Conservation (phyloP, 2,888 invertebrate genomes). For the Bombylius discolor region DNA sequence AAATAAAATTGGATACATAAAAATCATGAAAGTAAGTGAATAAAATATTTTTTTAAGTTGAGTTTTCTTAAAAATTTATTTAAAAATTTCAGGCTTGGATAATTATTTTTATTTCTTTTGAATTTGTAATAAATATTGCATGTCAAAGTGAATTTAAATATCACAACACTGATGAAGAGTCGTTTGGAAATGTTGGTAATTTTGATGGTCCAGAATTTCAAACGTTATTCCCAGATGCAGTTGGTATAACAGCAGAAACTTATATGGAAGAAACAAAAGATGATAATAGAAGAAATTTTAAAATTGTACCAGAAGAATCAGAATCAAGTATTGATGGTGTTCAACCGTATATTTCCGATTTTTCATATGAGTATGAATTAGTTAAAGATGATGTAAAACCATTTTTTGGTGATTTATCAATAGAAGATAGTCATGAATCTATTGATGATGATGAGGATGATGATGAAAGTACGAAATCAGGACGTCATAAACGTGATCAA, state of each 20-base stretch:
- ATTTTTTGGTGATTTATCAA: not conserved
- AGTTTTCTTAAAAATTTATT: no score
- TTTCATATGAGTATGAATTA: not conserved
- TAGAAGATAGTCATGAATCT: not conserved
- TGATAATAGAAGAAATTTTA: no score
- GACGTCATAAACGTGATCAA: slow-evolving; percentile 9
- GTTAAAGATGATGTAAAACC: not conserved
- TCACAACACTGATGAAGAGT: no score
- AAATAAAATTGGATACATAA: no score
- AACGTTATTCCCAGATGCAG: no score
- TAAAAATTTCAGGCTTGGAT: not conserved
- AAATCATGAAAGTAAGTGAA: not conserved
- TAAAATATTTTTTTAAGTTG: no score
- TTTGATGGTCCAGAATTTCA: not conserved
- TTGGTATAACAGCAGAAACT: no score
- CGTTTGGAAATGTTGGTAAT: not conserved
- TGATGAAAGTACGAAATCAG: slow-evolving; percentile 14
- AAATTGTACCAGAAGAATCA: no score
- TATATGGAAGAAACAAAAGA: no score
- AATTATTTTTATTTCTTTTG: not conserved
- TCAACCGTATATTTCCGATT: not conserved
- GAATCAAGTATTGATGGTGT: no score
- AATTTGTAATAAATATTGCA: not conserved
- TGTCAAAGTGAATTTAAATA: not conserved
- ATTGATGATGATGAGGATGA: slow-evolving; percentile 7